Base-by-base conservation (phyloP, 35 echinoderm and acorn worm species). In the Ophiothrix spiculata region DNA sequence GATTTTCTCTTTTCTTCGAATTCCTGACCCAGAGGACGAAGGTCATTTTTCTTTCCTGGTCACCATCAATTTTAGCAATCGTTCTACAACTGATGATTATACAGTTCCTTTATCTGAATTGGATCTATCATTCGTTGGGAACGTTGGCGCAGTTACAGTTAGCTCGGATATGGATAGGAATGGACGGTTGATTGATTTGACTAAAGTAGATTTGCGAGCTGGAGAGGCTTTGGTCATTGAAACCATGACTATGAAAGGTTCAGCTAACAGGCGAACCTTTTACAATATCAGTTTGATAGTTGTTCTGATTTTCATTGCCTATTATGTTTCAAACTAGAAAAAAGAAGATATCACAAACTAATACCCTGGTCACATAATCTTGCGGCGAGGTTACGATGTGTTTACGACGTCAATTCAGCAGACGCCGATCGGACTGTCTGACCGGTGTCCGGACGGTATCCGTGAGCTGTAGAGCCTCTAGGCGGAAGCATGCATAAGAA, bases 1-100 rank as follows among this genome's bases (percentile, higher is more conserved):
- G 23, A 87, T 97, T 11, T 93, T 97, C 74, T 92, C 94, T 8
- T 97, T 97, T 87, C 74, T 97, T 33, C 90, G 94, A 19, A 80
- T 91, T 2, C 89, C 93, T 28, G 23, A 69, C 23, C 6, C 17
- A 69, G 87, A 86, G 11, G 84, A 89, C 32, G 36, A 69, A 1
- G 33, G 16, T 25, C 38, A 86, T 34, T 4, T 64, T n/a, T 84
- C 82, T 21, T 97, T 85, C 75, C 84, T 97, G 2, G 79, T 97
- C 1, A 87, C 85, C 28, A 87, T 97, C 31, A 90, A 97, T 75
- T 81, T 92, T 39, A 91, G 94, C 25, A 85, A 86, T 29, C 74
- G 77, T 42, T 15, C 83, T 19, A 64, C 82, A n/a, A 88, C 79
- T 39, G 39, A 77, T 32, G 84, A 93, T 38, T 97, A 83, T 21